These are phyloP conservation scores for Pachypanchax playfairii DNA, from an alignment of 2,113 vertebrate genomes.

Conservation along the genomic window DNA sequence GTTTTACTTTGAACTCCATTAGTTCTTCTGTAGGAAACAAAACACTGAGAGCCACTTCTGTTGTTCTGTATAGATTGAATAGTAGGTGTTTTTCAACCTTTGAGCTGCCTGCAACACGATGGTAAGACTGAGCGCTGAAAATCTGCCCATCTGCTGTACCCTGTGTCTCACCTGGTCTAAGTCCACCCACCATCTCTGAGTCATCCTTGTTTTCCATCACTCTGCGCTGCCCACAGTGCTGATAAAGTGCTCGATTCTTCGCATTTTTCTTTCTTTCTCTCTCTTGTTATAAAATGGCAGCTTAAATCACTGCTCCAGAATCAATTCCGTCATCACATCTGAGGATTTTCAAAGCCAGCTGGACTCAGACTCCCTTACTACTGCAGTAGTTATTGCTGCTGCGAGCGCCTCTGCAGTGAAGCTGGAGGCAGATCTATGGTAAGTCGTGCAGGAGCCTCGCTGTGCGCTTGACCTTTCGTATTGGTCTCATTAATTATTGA, in stretches of 20 bases:
- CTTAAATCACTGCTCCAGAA: constrained; percentile 49
- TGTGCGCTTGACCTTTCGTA: constrained; percentile 62
- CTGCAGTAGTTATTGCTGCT: constrained; percentile 42
- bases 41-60: constrained; percentile 1
- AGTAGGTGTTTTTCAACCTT: constrained; percentile 37
- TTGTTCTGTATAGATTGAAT: constrained; percentile 19
- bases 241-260: constrained; percentile 45
- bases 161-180: constrained; percentile 70
- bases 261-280: background rate
- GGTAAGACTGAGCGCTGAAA: constrained; percentile 45
- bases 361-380: constrained; percentile 28
- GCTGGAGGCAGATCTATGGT: constrained; percentile 47
- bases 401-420: constrained; percentile 50
- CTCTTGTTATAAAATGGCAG: constrained; percentile 12
- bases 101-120: constrained; percentile 44
- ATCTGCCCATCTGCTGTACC: constrained; percentile 63
- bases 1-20: constrained; percentile 11
- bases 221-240: constrained; percentile 66
- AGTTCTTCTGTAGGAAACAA: constrained; percentile 1
- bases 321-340: constrained; percentile 51
- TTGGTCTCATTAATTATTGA: constrained; percentile 67
- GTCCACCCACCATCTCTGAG: constrained; percentile 68
- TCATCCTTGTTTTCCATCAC: constrained; percentile 60
- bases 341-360: constrained; percentile 54
- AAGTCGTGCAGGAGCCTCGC: constrained; percentile 28